These are phyloP conservation scores for Daphoenositta chrysoptera DNA, from an alignment of 2,113 vertebrate species.

Conservation along the genomic window DNA sequence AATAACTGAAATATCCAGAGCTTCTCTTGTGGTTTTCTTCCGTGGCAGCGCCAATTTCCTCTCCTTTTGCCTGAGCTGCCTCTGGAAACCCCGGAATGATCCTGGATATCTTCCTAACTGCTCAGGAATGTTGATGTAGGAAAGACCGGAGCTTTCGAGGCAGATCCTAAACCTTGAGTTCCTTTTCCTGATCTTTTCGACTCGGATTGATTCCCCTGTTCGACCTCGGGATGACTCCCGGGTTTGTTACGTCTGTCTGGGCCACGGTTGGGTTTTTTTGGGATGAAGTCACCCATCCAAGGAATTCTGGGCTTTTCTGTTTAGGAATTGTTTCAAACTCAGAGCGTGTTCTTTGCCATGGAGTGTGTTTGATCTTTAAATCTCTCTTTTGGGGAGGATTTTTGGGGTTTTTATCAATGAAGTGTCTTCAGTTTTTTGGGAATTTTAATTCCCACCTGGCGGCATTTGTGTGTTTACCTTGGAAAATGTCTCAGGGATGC, in stretches of 20 bases:
- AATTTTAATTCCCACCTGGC: neutral
- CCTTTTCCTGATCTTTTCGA: neutral
- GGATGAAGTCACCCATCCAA: neutral
- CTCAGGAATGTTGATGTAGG: conserved; percentile 31
- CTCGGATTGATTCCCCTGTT: neutral
- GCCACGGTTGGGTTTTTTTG: neutral
- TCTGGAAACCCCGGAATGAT: conserved; percentile 15
- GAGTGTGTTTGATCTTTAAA: neutral
- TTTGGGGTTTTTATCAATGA: neutral
- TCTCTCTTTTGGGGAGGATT: neutral
- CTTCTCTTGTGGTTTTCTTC: conserved; percentile 21
- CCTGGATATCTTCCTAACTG: conserved; percentile 16
- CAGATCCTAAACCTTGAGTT: neutral
- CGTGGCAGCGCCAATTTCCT: neutral
- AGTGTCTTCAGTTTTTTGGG: neutral
- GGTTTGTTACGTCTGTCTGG: neutral
- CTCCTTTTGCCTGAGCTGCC: neutral
- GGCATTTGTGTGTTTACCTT: neutral
- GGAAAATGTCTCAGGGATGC: fast-evolving
- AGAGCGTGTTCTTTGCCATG: fast-evolving
- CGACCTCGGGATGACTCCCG: neutral
- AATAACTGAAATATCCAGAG: neutral
- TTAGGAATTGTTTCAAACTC: neutral
- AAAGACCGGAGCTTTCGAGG: conserved; percentile 46
- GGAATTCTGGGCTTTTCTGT: neutral